A percentile compares a stretch with the other conserved stretches of the same genome.
Conservation (phyloP, 2,888 invertebrate genomes). For the Exocentrus adspersus region DNA sequence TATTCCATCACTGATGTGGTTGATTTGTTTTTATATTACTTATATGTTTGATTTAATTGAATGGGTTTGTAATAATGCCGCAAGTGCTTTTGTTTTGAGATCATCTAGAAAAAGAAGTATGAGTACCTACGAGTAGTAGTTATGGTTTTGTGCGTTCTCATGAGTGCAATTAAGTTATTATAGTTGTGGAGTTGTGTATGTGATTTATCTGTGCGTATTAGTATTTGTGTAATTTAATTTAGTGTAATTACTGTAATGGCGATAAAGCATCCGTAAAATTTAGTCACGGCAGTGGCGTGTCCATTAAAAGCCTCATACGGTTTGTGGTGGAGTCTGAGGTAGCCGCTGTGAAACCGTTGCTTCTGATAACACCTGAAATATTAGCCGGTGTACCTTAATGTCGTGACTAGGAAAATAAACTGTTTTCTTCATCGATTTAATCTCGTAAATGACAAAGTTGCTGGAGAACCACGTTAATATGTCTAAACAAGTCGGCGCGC, state of each 20-base stretch:
- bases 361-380: slow-evolving; percentile 11
- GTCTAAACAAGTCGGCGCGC: not conserved
- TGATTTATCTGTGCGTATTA: not conserved
- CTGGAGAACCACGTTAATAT: not conserved
- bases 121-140: not conserved
- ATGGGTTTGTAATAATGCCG: too few species aligned
- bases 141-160: not conserved
- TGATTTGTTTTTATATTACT: too few species aligned
- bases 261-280: slow-evolving; percentile 1
- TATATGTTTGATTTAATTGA: too few species aligned
- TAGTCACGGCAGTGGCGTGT: not conserved
- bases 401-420: slow-evolving; percentile 10
- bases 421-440: slow-evolving; percentile 7
- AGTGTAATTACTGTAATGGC: not conserved
- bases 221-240: not conserved
- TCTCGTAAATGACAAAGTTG: slow-evolving; percentile 6
- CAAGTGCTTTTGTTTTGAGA: too few species aligned
- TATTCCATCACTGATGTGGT: too few species aligned
- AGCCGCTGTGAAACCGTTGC: not conserved
- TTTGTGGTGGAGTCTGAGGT: not conserved
- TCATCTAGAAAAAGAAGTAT: too few species aligned
- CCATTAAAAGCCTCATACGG: not conserved
- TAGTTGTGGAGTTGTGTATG: not conserved
- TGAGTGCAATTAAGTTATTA: not conserved
- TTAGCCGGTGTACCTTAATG: not conserved